phyloP scores from a whole-genome alignment of 2,888 invertebrate species.

The Linnaemya vulpina region DNA sequence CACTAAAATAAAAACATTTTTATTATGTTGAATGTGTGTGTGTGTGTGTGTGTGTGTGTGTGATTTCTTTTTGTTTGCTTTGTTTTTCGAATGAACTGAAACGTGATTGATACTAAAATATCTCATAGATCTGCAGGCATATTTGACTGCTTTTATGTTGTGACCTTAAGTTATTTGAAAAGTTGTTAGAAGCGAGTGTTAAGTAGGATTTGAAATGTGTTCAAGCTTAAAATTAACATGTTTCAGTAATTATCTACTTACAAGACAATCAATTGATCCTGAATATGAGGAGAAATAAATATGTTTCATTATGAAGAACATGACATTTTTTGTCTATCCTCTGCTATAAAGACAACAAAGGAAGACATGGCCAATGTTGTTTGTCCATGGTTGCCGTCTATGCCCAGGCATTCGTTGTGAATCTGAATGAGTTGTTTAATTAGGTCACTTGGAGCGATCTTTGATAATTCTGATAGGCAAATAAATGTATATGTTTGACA shows the following conservation, averaged over 20 bases:
- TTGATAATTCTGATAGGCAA: no score
- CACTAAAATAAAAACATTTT: slow-evolving; percentile 55
- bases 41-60: slow-evolving; percentile 50
- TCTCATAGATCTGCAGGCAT: not conserved
- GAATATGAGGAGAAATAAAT: not conserved
- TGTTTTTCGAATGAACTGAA: slow-evolving; percentile 10
- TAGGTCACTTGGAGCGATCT: no score
- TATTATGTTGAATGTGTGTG: slow-evolving; percentile 55
- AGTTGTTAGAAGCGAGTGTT: not conserved
- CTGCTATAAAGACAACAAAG: no score
- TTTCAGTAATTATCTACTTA: slow-evolving; percentile 21
- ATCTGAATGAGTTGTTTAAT: no score
- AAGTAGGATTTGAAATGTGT: slow-evolving; percentile 1
- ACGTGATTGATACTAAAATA: slow-evolving; percentile 23
- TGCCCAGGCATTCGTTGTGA: no score
- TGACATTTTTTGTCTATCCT: no score
- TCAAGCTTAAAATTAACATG: slow-evolving; percentile 11
- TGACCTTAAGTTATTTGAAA: slow-evolving; percentile 5
- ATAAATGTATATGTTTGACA: no score
- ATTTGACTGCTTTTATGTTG: not conserved
- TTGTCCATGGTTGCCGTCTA: no score
- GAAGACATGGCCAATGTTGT: no score
- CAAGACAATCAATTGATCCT: not conserved
- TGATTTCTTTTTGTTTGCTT: slow-evolving; percentile 43
- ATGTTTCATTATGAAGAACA: not conserved